phyloP scores from a whole-genome alignment of 2,888 invertebrate species.

The Melanostoma mellinum region DNA sequence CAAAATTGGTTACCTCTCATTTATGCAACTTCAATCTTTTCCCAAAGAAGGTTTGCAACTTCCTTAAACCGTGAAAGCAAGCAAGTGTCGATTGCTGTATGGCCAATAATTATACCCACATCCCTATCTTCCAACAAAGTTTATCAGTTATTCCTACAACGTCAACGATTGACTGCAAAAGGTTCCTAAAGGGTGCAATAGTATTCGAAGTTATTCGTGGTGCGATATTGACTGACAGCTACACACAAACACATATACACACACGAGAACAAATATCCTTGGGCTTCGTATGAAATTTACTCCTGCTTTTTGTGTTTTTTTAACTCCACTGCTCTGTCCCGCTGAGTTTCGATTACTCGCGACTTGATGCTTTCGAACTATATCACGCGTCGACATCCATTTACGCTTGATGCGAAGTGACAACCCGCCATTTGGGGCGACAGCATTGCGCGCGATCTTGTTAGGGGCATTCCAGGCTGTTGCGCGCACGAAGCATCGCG shows the following conservation, averaged over 20 bases:
- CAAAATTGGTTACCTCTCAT: no score
- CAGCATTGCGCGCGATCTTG: constrained; percentile 70
- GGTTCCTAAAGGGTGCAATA: constrained; percentile 23
- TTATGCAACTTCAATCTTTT: no score
- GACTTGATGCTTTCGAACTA: constrained; percentile 67
- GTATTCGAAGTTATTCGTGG: constrained; percentile 15
- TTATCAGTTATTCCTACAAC: no score
- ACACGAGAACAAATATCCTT: constrained; percentile 6
- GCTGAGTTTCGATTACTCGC: constrained; percentile 70
- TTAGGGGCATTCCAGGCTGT: constrained; percentile 70
- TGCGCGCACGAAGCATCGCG: constrained; percentile 61
- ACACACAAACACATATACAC: constrained; percentile 15
- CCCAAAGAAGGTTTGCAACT: constrained; percentile 42
- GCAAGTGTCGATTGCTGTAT: constrained; percentile 38
- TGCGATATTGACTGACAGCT: constrained; percentile 69
- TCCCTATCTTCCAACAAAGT: constrained; percentile 32
- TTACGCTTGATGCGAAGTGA: constrained; percentile 70
- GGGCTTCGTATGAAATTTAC: not conserved
- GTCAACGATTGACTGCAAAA: not conserved
- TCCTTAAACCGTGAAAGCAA: constrained; percentile 10
- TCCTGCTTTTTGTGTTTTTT: not conserved
- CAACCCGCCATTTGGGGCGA: constrained; percentile 62
- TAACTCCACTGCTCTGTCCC: constrained; percentile 31
- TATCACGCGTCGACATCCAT: constrained; percentile 64
- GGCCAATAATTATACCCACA: constrained; percentile 47